Conservation (phyloP, 2,797 vertebrate species). For the Smutsia temminckii region DNA sequence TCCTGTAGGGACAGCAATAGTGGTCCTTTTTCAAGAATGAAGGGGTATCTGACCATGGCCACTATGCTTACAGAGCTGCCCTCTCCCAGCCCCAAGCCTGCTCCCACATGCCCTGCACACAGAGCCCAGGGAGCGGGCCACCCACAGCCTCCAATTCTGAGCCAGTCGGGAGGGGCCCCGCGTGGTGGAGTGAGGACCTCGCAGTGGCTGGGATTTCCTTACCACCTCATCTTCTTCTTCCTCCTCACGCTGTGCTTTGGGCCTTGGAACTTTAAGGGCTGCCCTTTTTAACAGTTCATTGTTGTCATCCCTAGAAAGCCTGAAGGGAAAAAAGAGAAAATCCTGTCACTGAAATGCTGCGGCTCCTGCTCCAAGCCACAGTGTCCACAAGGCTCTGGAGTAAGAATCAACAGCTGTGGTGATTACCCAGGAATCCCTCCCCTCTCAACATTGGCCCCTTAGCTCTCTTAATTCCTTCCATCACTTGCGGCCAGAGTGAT, state of each 20-base stretch:
- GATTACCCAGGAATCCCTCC: neutral
- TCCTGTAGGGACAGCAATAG: neutral
- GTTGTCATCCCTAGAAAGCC: slow-evolving; percentile 79
- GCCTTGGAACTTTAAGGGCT: slow-evolving; percentile 71
- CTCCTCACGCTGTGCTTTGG: slow-evolving; percentile 79
- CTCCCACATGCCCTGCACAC: slow-evolving; percentile 63
- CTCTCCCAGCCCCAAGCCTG: neutral
- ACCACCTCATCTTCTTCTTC: slow-evolving; percentile 96
- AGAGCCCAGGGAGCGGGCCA: slow-evolving; percentile 66
- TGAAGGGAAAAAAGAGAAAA: slow-evolving; percentile 67
- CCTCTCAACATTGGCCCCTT: neutral
- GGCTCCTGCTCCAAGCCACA: neutral
- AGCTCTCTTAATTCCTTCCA: neutral
- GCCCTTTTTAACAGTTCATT: slow-evolving; percentile 80
- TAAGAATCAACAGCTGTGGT: neutral
- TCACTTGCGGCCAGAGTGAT: neutral
- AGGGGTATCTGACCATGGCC: slow-evolving; percentile 41
- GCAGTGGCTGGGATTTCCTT: slow-evolving; percentile 77
- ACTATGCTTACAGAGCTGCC: neutral
- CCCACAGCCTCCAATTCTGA: slow-evolving; percentile 49
- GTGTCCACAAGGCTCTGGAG: neutral
- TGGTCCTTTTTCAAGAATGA: slow-evolving; percentile 9
- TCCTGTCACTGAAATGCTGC: neutral
- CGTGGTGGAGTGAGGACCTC: neutral
- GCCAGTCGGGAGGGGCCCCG: neutral